Base-by-base conservation (phyloP, 1,140 invertebrate species). In the Cryptotermes secundus region DNA sequence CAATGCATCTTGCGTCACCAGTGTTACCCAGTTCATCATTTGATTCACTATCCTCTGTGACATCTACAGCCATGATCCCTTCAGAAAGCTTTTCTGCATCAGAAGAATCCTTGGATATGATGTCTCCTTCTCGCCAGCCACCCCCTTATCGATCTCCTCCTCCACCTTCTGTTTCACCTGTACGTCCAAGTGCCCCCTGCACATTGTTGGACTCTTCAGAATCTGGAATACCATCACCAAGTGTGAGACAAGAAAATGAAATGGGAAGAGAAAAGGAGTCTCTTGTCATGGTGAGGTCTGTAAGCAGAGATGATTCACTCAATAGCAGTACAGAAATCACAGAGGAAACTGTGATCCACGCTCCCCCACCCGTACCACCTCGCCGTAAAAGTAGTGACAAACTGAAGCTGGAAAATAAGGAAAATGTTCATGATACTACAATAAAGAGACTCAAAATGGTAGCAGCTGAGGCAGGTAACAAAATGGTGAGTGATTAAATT, bases 91-190 rank as follows among this genome's bases (percentile, higher is more conserved):
- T 87, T 12, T 87, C 42, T 88, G 87, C 85, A 88, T 88, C 24
- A 88, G 87, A 82, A 84, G 36, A 80, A 65, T 34, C 84, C 83
- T 49, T 83, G 85, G n/a, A 79, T 83, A 42, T 85, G 86, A 31
- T 88, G 85, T 90, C 90, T 86, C 89, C 89, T 83, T 85, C 88
- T 53, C 88, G 88, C 86, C 90, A 92, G 85, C 94, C 92, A 22
- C 94, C 94, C 72, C 94, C 94, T 6, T 94, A 94, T 87, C 91
- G 92, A 9, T 84, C 84, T 38, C 87, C 85, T 26, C 86, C 86
- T 80, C 87, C 86, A 34, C 84, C 79, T 83, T 84, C 83, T 53
- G 85, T 81, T 34, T 85, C 85, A 82, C 88, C 86, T 85, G 83
- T 22, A 84, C 85, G 59, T 84, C 45, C 1, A 59, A 59, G 26